A percentile compares a stretch with the other conserved stretches of the same genome.
Conservation (phyloP, 2,113 vertebrate species). For the Butorides virescens region DNA sequence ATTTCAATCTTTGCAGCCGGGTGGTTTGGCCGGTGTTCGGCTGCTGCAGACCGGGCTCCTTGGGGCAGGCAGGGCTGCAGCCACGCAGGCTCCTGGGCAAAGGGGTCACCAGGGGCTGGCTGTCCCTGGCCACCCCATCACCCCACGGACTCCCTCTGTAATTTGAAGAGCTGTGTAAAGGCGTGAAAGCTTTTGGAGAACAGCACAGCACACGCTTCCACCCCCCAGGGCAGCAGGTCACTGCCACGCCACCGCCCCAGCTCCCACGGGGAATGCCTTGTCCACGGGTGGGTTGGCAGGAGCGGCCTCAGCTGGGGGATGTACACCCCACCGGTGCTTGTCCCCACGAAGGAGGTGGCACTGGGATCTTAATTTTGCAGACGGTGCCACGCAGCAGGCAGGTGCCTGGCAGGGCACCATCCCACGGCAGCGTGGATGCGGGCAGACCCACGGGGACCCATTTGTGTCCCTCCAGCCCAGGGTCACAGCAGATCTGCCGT, state of each 20-base stretch:
- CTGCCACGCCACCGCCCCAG: not conserved
- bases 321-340: fast-evolving
- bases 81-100: fast-evolving
- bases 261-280: not conserved
- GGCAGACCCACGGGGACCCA: fast-evolving
- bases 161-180: not conserved
- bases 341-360: not conserved
- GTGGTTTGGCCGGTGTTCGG: fast-evolving
- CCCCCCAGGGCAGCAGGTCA: fast-evolving
- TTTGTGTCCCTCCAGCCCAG: fast-evolving
- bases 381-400: fast-evolving
- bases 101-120: not conserved
- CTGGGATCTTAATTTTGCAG: not conserved
- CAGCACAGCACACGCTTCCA: not conserved
- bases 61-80: not conserved
- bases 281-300: not conserved
- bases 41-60: not conserved
- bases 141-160: fast-evolving
- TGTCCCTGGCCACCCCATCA: not conserved
- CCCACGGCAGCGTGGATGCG: fast-evolving
- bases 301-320: not conserved
- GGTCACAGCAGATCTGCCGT: not conserved
- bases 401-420: not conserved
- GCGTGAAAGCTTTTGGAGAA: not conserved
- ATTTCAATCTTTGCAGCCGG: fast-evolving